Evolutionary conservation across 2,888 invertebrate genomes (phyloP), one percentile per base, ranked within the genome.

Genomic region (Pyrrhia umbra): DNA sequence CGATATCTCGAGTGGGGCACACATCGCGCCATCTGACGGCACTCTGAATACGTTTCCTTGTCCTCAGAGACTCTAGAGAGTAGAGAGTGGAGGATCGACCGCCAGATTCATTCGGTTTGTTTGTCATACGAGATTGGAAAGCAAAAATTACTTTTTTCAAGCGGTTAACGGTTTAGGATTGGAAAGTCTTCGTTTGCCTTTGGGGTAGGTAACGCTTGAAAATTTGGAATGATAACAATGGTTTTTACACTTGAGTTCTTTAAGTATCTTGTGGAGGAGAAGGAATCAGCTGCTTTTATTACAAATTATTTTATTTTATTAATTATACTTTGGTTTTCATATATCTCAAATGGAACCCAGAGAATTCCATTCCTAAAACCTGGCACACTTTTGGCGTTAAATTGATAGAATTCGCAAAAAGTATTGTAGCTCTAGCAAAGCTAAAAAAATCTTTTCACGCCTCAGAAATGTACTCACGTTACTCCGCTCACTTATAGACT

Each of bases 1-100:
- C 83, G 82, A 85, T 83, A 79, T 68, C 73, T 78, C 69, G 65
- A 84, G 80, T 75, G 80, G 78, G 79, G 73, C 78, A 78, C 82
- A 81, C 75, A 77, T 72, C 74, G 58, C 79, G 67, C 79, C 73
- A 76, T 67, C 71, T 75, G 68, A 58, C 63, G 71, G 75, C 63
- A 70, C 75, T 75, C 77, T 79, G 83, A 83, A 85, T 81, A 80
- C 79, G 81, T 79, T 77, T 78, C 79, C 79, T 74, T 75, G 81
- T 81, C 83, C 83, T 79, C 56, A 18, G 78, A 69, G 80, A 76
- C 76, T 72, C 65, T 50, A 43, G 37, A 62, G 72, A 30, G 72
- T 21, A 59, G 21, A 65, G 68, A 74, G 74, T 54, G 65, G 68
- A 67, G 56, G 55, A 79, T 58, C 69, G 57, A 68, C 49, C 61